Conservation (phyloP, 2,113 vertebrate genomes). For the Callocephalon fimbriatum region DNA sequence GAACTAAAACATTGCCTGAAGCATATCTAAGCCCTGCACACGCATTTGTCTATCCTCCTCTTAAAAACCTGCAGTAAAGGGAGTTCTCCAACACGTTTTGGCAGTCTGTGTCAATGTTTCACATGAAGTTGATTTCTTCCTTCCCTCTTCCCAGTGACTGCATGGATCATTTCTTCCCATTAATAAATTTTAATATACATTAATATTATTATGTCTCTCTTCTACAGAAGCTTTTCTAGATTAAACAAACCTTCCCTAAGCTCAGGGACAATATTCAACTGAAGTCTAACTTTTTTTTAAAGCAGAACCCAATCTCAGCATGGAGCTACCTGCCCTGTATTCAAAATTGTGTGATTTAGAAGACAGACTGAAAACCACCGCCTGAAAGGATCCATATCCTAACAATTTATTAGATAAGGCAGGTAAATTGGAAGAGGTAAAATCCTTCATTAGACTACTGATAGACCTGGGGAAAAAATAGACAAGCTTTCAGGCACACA, state of each 20-base stretch:
- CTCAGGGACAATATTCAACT: not conserved
- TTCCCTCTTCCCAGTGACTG: not conserved
- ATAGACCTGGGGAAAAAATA: not conserved
- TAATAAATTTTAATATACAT: not conserved
- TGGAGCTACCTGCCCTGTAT: not conserved
- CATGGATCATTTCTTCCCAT: not conserved
- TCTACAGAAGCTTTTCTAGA: not conserved
- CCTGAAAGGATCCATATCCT: not conserved
- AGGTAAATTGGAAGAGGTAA: not conserved
- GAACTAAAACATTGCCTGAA: not conserved
- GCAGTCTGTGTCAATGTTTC: not conserved
- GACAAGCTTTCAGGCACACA: not conserved
- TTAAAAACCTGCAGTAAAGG: not conserved
- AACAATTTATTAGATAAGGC: not conserved
- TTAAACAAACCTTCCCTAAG: not conserved
- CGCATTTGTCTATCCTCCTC: not conserved
- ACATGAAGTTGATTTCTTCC: not conserved
- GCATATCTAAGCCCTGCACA: not conserved
- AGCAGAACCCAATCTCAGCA: not conserved
- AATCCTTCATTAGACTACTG: not conserved
- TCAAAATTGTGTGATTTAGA: not conserved
- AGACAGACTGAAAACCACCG: not conserved
- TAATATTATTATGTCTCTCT: not conserved
- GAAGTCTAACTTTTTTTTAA: not conserved
- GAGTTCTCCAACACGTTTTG: not conserved